Evolutionary conservation across 2,888 invertebrate genomes (phyloP), one percentile per base, ranked within the genome.

Genomic region (Hyposoter dolosus): DNA sequence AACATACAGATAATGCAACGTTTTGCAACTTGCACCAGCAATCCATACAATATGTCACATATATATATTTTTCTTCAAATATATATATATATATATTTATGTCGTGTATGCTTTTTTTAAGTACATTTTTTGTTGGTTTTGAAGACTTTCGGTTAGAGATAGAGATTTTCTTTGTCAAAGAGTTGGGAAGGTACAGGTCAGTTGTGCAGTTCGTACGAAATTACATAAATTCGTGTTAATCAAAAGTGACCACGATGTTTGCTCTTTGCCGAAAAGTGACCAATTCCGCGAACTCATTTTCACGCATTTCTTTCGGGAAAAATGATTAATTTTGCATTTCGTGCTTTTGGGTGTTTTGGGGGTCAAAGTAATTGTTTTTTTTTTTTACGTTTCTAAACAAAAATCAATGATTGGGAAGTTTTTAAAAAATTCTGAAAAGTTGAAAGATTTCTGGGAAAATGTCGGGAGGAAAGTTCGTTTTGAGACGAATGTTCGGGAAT

Each of bases 1-100:
- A 92, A 92, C 91, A 93, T 89, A 93, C 91, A 92, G 91, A 92
- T 91, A 92, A 92, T 92, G 92, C 91, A 92, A 92, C 92, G 89
- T 91, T 91, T 88, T 91, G 92, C 90, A 90, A 90, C 90, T 90
- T 92, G 90, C 90, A 92, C 89, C 90, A 91, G 90, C 90, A 91
- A 92, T 91, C 88, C 89, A 87, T 89, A 88, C 90, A 89, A 90
- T 90, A 90, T 90, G 88, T 88, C 87, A 77, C 83, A 71, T 84
- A 89, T 87, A 89, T 87, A 87, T 86, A 79, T 56, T 56, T 56
- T 56, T 53, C 7, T 53, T 84, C 87, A 83, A 83, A 82, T 84
- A 88, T 88, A 81, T 88, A 71, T 82, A 68, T 82, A 78, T 83
- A 86, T 87, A 86, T 89, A 83, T 89, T 85, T 87, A 84, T 85